Conservation (phyloP, 2,113 vertebrate species). For the Callionymus lyra region DNA sequence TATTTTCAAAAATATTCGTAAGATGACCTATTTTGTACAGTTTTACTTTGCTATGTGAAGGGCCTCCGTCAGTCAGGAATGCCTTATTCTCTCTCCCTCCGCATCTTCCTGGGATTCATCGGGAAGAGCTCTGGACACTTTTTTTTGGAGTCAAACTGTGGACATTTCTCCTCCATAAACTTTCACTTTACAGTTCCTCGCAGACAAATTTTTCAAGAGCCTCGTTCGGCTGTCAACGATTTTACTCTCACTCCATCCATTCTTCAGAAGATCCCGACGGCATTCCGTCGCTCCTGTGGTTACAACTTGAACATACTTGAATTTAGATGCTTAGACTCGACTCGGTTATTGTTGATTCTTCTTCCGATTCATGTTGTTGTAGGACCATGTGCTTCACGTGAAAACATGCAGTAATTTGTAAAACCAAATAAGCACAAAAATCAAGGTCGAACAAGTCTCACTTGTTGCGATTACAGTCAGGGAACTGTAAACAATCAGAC, state of each 20-base stretch:
- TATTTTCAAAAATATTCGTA: conserved; percentile 68
- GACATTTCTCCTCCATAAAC: conserved; percentile 35
- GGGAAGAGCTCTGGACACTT: neutral
- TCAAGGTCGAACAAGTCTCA: conserved; percentile 28
- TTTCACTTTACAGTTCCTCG: conserved; percentile 31
- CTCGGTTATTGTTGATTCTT: conserved; percentile 1
- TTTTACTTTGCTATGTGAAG: conserved; percentile 58
- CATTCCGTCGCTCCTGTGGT: conserved; percentile 11
- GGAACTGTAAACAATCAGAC: conserved; percentile 52
- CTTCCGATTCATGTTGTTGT: conserved; percentile 17
- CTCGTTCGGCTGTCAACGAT: too few relatives aligned
- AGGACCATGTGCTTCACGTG: conserved; percentile 29
- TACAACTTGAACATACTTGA: conserved; percentile 35
- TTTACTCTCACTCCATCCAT: too few relatives aligned
- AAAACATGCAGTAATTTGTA: conserved; percentile 27
- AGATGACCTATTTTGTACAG: conserved; percentile 70
- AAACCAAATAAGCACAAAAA: conserved; percentile 53
- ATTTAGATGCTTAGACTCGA: conserved; percentile 17
- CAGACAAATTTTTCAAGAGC: conserved; percentile 24
- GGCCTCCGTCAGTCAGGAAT: conserved; percentile 62
- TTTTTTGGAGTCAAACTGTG: conserved; percentile 32
- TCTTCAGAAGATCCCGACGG: too few relatives aligned
- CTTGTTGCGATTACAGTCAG: conserved; percentile 38
- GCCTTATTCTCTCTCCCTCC: conserved; percentile 61
- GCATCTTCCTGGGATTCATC: conserved; percentile 19